Base-by-base conservation (phyloP, 2,797 vertebrate species). In the Calcarius lapponicus region DNA sequence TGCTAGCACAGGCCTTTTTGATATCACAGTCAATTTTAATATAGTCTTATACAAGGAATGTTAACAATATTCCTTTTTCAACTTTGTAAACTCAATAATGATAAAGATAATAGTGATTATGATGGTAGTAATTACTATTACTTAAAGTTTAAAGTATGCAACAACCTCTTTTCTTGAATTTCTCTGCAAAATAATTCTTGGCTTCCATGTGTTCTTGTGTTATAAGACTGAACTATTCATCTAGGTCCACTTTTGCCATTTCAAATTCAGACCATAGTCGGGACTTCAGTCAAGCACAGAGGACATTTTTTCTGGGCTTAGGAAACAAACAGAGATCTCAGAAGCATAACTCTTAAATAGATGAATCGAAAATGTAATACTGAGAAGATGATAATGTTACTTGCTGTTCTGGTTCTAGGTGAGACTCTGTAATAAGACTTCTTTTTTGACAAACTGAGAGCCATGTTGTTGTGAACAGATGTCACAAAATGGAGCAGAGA, bases 141-240 rank as follows among this genome's bases (percentile, higher is more conserved):
- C 26, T 50, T 24, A 31, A 20, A 42, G 4, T 2, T 8, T 4
- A 13, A 54, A 32, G 13, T 5, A 6, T 6, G 1, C 11, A 61
- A 13, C 11, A n/a, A 3, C 50, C 7, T 76, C 7, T 72, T 11
- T 79, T 78, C 45, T 56, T 82, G 12, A 56, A 40, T 64, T 64
- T 56, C 16, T 56, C 34, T 65, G 34, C 13, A 40, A 50, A 56
- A 40, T 56, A 24, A 66, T 92, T 90, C 24, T 76, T 80, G 57
- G 3, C n/a, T 83, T 86, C 22, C 5, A 14, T 15, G 9, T 40
- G 29, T 61, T 87, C 32, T 71, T 19, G 10, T 36, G 10, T 53
- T 86, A 5, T 9, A 43, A 64, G 32, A 84, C 18, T 40, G 29
- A 62, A 7, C 24, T 86, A n/a, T 42, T 86, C 0, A 3, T 53